phyloP scores from a whole-genome alignment of 2,113 vertebrate genomes.

The Ochotona princeps region DNA sequence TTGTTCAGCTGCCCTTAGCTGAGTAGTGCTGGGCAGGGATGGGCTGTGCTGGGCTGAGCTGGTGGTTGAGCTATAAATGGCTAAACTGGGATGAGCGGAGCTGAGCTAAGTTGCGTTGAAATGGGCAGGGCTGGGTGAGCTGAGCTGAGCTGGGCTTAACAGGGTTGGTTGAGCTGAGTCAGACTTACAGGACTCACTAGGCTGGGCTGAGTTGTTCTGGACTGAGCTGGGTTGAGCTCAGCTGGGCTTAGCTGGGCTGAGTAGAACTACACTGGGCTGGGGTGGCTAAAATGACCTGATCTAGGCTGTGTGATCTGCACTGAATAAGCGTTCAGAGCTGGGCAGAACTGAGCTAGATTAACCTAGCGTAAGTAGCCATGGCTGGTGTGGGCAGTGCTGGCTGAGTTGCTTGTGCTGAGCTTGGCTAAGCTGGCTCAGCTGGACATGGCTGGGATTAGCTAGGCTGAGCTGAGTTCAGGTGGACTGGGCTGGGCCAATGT shows the following conservation, averaged over 20 bases:
- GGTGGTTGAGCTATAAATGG: fast-evolving
- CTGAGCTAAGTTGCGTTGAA: fast-evolving
- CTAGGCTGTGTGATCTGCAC: fast-evolving
- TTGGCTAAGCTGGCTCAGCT: too few species aligned
- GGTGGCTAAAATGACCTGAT: not conserved
- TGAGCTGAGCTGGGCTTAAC: fast-evolving
- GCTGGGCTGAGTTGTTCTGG: not conserved
- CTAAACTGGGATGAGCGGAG: fast-evolving
- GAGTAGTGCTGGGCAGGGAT: fast-evolving
- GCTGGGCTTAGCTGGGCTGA: fast-evolving
- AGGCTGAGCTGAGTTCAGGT: not conserved
- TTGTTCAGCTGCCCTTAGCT: fast-evolving
- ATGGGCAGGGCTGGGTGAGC: fast-evolving
- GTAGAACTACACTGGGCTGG: fast-evolving
- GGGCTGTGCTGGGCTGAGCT: not conserved
- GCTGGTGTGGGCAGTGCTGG: too few species aligned
- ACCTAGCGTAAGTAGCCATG: too few species aligned
- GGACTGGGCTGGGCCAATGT: fast-evolving
- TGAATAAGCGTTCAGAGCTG: not conserved
- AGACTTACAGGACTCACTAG: fast-evolving
- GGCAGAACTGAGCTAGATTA: not conserved
- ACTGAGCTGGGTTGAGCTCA: fast-evolving
- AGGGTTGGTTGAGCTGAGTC: too few species aligned
- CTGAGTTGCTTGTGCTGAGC: fast-evolving
- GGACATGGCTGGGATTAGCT: too few species aligned